Conservation (phyloP, 2,797 vertebrate species). For the Lutjanus argentimaculatus region DNA sequence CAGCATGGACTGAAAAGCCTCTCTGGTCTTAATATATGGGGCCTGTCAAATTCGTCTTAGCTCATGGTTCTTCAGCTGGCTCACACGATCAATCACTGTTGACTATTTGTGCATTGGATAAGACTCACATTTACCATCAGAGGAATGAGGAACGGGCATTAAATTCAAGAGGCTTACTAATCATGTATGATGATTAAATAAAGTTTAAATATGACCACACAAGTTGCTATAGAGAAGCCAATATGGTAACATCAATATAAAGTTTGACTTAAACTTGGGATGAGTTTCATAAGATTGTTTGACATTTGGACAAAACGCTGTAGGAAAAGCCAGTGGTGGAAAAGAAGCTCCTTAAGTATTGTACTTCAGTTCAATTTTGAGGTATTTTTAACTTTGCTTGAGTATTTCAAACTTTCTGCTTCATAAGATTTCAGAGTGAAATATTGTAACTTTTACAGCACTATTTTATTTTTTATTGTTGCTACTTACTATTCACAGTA, state of each 20-base stretch:
- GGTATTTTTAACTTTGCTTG: not conserved
- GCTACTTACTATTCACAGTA: not conserved
- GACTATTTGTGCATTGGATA: slow-evolving; percentile 36
- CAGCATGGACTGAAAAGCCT: slow-evolving; percentile 49
- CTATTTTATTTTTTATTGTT: not conserved
- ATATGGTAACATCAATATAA: not conserved
- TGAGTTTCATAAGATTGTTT: not conserved
- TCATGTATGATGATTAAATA: slow-evolving; percentile 27
- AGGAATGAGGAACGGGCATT: not conserved
- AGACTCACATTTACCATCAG: slow-evolving; percentile 25
- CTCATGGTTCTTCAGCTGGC: slow-evolving; percentile 54
- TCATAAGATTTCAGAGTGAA: not conserved
- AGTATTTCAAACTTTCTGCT: not conserved
- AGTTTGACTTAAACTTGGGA: not conserved
- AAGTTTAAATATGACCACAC: slow-evolving; percentile 5
- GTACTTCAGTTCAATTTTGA: not conserved
- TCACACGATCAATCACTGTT: slow-evolving; percentile 67
- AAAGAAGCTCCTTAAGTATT: no score
- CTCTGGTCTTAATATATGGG: slow-evolving; percentile 69
- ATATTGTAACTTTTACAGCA: not conserved
- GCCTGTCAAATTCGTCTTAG: slow-evolving; percentile 70
- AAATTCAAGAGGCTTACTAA: not conserved
- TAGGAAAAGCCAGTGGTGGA: not conserved
- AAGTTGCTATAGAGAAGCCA: not conserved
- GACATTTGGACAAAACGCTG: not conserved